Evolutionary conservation across 2,888 invertebrate genomes (phyloP), one percentile per base, ranked within the genome.

Genomic region (Agrotis puta): DNA sequence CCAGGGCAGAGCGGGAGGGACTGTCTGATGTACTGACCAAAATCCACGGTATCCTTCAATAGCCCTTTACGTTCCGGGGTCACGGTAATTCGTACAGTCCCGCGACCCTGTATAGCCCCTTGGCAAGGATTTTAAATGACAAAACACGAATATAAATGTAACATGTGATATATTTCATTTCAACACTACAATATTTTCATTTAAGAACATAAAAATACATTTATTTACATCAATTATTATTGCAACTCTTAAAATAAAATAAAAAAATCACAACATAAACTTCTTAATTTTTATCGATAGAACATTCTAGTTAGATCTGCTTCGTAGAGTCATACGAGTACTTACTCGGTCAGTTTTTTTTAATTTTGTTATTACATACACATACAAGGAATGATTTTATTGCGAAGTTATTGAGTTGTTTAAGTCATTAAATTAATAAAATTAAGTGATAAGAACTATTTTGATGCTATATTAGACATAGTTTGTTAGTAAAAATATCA

Each of bases 91-190:
- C n/a, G n/a, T n/a, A n/a, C n/a, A n/a, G n/a, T n/a, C n/a, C n/a
- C n/a, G n/a, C n/a, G n/a, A n/a, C n/a, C n/a, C 9, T 53, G 9
- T 13, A 13, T 61, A 53, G 50, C 59, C 39, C 27, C 20, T 24
- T 7, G 56, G 6, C 0, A 43, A 47, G 53, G 43, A 47, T 20
- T 33, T 51, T 6, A 1, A 53, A 66, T 24, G 27, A 3, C 18
- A 74, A 64, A 68, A 65, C 47, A 68, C 64, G n/a, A 2, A 63
- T 67, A 77, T 81, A 85, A 88, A 86, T 89, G 84, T 92, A 95
- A 95, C 94, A 93, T 92, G 88, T 92, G 77, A 94, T 94, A 95
- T 95, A 94, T 92, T 93, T 90, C 83, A 88, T 92, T 93, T 91
- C 88, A 94, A 93, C 89, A 86, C 92, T 93, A 94, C 90, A 89